These are phyloP conservation scores for Nomia melanderi DNA, from an alignment of 1,140 invertebrate genomes.

Conservation along the genomic window DNA sequence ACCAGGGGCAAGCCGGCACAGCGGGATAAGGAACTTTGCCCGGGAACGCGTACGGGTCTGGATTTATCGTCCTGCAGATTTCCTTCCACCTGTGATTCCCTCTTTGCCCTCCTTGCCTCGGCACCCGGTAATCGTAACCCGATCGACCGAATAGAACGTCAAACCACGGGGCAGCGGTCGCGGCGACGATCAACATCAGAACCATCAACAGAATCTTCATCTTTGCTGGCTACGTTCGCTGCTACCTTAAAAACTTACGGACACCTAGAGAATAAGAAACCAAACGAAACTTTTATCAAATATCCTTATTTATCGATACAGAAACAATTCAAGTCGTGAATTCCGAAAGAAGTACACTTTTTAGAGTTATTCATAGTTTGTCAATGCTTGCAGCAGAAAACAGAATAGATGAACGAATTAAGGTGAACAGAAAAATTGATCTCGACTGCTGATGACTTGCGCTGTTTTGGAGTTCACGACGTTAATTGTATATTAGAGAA, in stretches of 20 bases:
- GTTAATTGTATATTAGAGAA: too few species aligned
- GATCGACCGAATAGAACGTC: slow-evolving; percentile 64
- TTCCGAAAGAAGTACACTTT: too few species aligned
- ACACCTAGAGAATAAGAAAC: slow-evolving; percentile 2
- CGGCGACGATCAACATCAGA: slow-evolving; percentile 56
- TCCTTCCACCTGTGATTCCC: slow-evolving; percentile 77
- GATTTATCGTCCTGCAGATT: slow-evolving; percentile 76
- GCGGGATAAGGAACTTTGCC: slow-evolving; percentile 71
- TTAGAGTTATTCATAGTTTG: too few species aligned
- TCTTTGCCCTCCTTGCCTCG: slow-evolving; percentile 24
- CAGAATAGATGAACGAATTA: too few species aligned
- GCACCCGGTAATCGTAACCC: slow-evolving; percentile 24
- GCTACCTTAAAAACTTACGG: neutral
- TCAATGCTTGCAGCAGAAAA: too few species aligned
- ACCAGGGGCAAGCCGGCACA: slow-evolving; percentile 74
- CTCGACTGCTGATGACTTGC: too few species aligned
- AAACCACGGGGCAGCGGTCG: slow-evolving; percentile 69
- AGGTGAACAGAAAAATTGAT: too few species aligned
- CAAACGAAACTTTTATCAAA: neutral
- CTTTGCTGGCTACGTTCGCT: neutral
- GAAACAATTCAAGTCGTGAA: too few species aligned
- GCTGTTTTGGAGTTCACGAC: too few species aligned
- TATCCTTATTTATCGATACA: too few species aligned
- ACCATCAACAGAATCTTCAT: slow-evolving; percentile 68
- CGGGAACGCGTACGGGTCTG: slow-evolving; percentile 74